Conservation (phyloP, 2,113 vertebrate species). For the Grantiella picta region DNA sequence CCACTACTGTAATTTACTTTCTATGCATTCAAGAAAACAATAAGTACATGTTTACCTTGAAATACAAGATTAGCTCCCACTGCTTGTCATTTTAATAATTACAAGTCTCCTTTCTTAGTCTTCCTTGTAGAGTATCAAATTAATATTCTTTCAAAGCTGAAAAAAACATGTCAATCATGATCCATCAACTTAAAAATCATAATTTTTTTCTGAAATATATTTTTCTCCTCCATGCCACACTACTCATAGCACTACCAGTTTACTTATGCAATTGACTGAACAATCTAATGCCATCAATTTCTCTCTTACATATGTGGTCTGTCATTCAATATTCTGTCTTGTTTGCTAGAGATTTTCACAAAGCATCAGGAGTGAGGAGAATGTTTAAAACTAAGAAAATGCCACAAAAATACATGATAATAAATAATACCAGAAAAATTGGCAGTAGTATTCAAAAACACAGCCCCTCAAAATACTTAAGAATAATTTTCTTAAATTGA, state of each 20-base stretch:
- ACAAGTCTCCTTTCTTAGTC: neutral
- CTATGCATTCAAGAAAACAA: neutral
- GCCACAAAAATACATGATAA: neutral
- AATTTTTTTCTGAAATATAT: neutral
- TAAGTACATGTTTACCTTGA: neutral
- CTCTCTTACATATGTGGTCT: neutral
- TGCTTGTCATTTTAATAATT: neutral
- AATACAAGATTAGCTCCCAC: neutral
- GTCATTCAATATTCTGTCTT: slow-evolving; percentile 19
- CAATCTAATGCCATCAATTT: neutral
- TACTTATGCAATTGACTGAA: neutral
- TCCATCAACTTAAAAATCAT: neutral
- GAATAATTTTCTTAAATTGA: neutral
- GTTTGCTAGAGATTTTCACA: neutral
- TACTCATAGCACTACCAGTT: neutral
- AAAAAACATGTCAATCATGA: neutral
- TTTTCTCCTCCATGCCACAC: neutral
- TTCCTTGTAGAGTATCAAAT: neutral
- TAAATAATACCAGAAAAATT: neutral
- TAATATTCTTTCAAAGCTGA: neutral
- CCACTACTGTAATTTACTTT: neutral
- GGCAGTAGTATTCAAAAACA: neutral
- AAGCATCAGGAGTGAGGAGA: neutral
- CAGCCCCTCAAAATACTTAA: neutral
- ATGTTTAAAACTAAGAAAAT: neutral